A percentile compares a stretch with the other conserved stretches of the same genome.
These are phyloP conservation scores for Campaea margaritaria DNA, from an alignment of 2,888 invertebrate genomes.

Conservation along the genomic window DNA sequence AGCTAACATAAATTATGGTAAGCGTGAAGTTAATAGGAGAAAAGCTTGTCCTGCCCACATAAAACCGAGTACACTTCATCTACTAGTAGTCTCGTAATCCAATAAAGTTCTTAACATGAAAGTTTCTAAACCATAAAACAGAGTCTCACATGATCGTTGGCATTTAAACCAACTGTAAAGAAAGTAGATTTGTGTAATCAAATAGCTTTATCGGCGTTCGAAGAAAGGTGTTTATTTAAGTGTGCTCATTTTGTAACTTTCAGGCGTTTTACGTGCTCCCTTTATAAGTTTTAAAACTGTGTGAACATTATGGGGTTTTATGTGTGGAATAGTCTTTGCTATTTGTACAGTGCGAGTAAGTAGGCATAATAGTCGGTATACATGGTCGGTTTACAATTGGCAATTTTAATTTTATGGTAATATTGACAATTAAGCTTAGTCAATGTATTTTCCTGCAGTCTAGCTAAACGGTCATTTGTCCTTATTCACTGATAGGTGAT, in stretches of 20 bases:
- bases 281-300: constrained; percentile 4
- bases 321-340: no score
- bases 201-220: constrained; percentile 24
- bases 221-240: constrained; percentile 7
- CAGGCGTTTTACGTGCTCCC: background rate
- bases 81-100: constrained; percentile 11
- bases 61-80: constrained; percentile 1
- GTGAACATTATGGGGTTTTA: background rate
- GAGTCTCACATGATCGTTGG: constrained; percentile 30
- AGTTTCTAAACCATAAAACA: constrained; percentile 25
- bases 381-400: no score
- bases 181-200: constrained; percentile 30
- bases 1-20: constrained; percentile 2
- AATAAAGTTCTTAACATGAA: constrained; percentile 21
- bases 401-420: no score
- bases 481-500: constrained; percentile 41
- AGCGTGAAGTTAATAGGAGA: constrained; percentile 6
- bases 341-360: background rate
- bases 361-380: background rate
- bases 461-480: constrained; percentile 45
- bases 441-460: background rate
- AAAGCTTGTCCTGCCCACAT: constrained; percentile 12
- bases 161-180: constrained; percentile 29
- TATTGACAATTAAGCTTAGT: no score
- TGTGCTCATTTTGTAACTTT: constrained; percentile 19